Evolutionary conservation across 23 tunicate species (phyloP).

Genomic region (Phallusia fumigata): DNA sequence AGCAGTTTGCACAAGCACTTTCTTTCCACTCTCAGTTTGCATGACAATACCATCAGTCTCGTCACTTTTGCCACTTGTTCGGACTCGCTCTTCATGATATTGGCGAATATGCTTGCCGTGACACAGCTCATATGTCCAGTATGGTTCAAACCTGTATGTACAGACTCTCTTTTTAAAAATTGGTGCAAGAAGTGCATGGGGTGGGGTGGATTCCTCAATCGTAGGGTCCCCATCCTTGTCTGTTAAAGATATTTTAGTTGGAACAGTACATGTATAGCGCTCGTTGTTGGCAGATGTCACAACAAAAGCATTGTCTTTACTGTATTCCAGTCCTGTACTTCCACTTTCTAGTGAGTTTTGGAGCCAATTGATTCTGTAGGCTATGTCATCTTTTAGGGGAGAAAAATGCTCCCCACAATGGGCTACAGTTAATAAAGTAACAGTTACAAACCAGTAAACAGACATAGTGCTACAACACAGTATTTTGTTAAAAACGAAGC

Average conservation of each 20-base stretch:
- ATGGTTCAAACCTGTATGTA: constrained; percentile 55
- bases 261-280: constrained; percentile 73
- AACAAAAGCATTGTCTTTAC: constrained; percentile 48
- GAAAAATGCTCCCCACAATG: constrained; percentile 36
- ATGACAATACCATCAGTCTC: neutral
- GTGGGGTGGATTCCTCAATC: constrained; percentile 2
- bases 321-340: constrained; percentile 35
- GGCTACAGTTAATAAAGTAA: neutral
- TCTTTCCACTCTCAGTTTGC: constrained; percentile 23
- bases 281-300: constrained; percentile 80
- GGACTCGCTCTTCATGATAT: constrained; percentile 88
- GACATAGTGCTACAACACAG: neutral
- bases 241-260: constrained; percentile 23
- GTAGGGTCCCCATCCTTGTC: neutral
- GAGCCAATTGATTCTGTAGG: constrained; percentile 63
- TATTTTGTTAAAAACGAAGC: too few species aligned
- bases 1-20: constrained; percentile 11
- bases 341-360: neutral
- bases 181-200: constrained; percentile 48
- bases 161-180: constrained; percentile 56
- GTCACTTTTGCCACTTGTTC: neutral
- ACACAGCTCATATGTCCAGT: constrained; percentile 96
- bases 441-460: neutral
- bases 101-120: constrained; percentile 90
- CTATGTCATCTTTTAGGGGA: constrained; percentile 69